Evolutionary conservation across 2,797 vertebrate genomes (phyloP).

Genomic region (Nannoperca obscura): DNA sequence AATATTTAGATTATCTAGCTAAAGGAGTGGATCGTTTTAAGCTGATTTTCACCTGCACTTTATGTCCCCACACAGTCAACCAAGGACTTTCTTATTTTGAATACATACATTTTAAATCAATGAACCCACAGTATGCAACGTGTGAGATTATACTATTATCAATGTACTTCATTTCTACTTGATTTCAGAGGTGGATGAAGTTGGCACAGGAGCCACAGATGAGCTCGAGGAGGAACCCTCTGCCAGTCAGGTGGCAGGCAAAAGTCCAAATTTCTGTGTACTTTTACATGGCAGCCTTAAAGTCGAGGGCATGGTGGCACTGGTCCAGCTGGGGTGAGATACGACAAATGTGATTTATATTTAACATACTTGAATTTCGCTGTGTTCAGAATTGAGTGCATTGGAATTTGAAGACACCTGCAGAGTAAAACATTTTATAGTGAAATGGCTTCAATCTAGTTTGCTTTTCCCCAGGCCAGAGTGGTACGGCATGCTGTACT

Average conservation of each 20-base stretch:
- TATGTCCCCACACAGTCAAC: not conserved
- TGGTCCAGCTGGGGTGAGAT: conserved; percentile 95
- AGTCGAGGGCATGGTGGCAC: conserved; percentile 98
- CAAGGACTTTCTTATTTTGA: not conserved
- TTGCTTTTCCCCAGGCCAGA: conserved; percentile 85
- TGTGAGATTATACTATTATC: not conserved
- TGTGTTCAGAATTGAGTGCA: not conserved
- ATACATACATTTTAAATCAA: not conserved
- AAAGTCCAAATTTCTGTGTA: conserved; percentile 98
- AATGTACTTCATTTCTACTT: conserved; percentile 20
- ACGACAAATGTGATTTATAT: not conserved
- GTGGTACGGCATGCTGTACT: conserved; percentile 99
- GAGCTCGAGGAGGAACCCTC: conserved; percentile 96
- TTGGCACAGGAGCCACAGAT: conserved; percentile 92
- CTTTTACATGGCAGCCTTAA: conserved; percentile 97
- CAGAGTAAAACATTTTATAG: not conserved
- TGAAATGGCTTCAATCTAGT: not conserved
- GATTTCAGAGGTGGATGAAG: conserved; percentile 93
- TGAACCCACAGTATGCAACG: not conserved
- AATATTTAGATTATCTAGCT: too few relatives aligned
- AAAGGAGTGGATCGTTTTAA: not conserved
- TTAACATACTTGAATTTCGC: not conserved
- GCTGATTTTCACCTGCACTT: not conserved
- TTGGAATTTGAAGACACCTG: not conserved
- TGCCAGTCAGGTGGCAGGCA: conserved; percentile 96